Conservation (phyloP, 2,888 invertebrate genomes). For the Rhorus exstirpatorius region DNA sequence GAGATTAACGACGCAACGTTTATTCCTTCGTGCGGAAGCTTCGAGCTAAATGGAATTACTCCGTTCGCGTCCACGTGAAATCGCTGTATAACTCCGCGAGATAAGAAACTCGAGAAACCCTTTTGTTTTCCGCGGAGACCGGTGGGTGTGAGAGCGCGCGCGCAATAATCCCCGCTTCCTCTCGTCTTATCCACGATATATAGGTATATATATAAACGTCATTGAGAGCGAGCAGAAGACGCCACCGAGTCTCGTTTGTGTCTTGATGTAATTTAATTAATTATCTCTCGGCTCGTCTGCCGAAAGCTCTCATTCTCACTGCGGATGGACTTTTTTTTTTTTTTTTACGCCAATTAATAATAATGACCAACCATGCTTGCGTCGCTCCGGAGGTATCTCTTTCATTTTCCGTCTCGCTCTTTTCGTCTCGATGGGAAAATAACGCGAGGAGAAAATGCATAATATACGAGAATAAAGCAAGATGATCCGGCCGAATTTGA, state of each 20-base stretch:
- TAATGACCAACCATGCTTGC: slow-evolving; percentile 45
- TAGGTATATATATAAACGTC: slow-evolving; percentile 22
- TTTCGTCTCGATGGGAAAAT: slow-evolving; percentile 17
- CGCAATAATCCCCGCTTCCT: slow-evolving; percentile 27
- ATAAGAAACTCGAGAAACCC: slow-evolving; percentile 55
- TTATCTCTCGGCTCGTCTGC: slow-evolving; percentile 48
- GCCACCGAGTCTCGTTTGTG: slow-evolving; percentile 49
- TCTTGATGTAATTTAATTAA: slow-evolving; percentile 62
- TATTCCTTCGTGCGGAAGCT: slow-evolving; percentile 18
- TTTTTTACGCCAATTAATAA: slow-evolving; percentile 57
- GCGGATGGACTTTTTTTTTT: no score
- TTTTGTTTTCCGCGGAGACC: slow-evolving; percentile 49
- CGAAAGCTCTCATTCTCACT: slow-evolving; percentile 9
- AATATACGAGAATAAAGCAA: neutral
- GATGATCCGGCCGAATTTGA: neutral
- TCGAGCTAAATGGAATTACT: slow-evolving; percentile 59
- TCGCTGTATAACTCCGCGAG: slow-evolving; percentile 42
- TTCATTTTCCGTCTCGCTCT: slow-evolving; percentile 1
- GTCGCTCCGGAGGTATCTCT: slow-evolving; percentile 16
- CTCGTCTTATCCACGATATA: slow-evolving; percentile 25
- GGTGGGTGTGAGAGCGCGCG: slow-evolving; percentile 2
- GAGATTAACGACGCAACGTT: slow-evolving; percentile 50
- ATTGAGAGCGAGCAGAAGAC: slow-evolving; percentile 26
- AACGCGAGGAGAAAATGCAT: slow-evolving; percentile 6
- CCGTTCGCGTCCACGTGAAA: slow-evolving; percentile 44